Base-by-base conservation (phyloP, 2,888 invertebrate species). In the Perithous albicinctus region DNA sequence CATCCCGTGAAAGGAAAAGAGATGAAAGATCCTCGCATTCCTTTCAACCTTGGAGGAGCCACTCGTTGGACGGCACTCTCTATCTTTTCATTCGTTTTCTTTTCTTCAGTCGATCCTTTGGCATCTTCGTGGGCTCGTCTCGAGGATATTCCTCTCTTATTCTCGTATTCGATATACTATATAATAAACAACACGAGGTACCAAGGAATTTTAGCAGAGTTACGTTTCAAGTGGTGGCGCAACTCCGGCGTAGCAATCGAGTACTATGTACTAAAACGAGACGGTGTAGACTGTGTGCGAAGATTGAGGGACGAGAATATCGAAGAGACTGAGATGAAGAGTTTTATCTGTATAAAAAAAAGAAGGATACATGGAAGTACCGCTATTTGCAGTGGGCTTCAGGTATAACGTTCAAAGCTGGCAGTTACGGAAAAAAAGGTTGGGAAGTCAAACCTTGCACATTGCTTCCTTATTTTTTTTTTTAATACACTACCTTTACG, bases 21-120 rank as follows among this genome's bases (percentile, higher is more conserved):
- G 69, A 69, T 18, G 70, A 56, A 29, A 73, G 72, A 48, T 35
- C 48, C 72, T 54, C 56, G 63, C 78, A 81, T 80, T 83, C 80
- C 83, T 75, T 72, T 70, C 76, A 83, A 67, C 67, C 74, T 72
- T 46, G 63, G 46, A 67, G 63, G 46, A 67, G 41, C 67, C 43
- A 23, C 41, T 74, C 74, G 67, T 51, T 8, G 51, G 43, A 56
- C 66, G 46, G 59, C 63, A 72, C 38, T 66, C 46, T 23, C 18
- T 38, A 41, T 67, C 67, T 41, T 70, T 72, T 70, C 38, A 48
- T 70, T 64, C 70, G 54, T 73, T 78, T 63, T 64, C 69, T 64
- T n/a, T 46, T 54, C 59, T 54, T 59, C 29, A 38, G 32, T 75
- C 67, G 67, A 72, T 80, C 73, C n/a, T 48, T 67, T 48, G 46